phyloP scores from a whole-genome alignment of 2,888 invertebrate genomes.

The Adelphocoris suturalis region DNA sequence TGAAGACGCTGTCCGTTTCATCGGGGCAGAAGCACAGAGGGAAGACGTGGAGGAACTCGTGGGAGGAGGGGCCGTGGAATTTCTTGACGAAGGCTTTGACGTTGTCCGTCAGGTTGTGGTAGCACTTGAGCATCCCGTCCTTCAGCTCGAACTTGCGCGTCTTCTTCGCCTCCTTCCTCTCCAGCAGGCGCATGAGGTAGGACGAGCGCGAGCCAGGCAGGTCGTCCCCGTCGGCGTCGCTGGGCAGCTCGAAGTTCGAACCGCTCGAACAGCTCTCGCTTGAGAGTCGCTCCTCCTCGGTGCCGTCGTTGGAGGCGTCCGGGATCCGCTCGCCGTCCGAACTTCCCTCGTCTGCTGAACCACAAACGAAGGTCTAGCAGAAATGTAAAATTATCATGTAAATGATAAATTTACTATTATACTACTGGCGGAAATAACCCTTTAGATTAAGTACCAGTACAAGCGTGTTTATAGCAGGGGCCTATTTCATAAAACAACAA shows the following conservation, averaged over 20 bases:
- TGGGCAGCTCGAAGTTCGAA: background rate
- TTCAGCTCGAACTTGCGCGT: slow-evolving; percentile 43
- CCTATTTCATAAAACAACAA: too few species aligned
- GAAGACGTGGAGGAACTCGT: slow-evolving; percentile 45
- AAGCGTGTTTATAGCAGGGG: too few species aligned
- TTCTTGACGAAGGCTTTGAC: slow-evolving; percentile 37
- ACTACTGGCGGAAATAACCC: too few species aligned
- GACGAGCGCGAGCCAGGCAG: slow-evolving; percentile 13
- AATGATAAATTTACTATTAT: too few species aligned
- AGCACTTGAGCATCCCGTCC: slow-evolving; percentile 52
- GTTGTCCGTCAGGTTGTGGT: background rate
- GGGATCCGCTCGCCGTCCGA: background rate
- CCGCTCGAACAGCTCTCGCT: slow-evolving; percentile 47
- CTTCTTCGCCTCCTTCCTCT: slow-evolving; percentile 35
- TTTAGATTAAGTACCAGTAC: too few species aligned
- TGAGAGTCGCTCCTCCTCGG: slow-evolving; percentile 49
- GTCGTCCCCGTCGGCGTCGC: background rate
- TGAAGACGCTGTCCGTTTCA: slow-evolving; percentile 29
- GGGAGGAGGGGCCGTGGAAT: slow-evolving; percentile 38
- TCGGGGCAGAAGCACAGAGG: slow-evolving; percentile 42
- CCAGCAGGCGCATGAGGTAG: slow-evolving; percentile 23
- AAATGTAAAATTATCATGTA: too few species aligned
- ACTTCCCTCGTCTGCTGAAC: background rate
- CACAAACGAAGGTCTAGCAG: background rate
- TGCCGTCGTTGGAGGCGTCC: slow-evolving; percentile 52